phyloP scores from a whole-genome alignment of 2,888 invertebrate species.

The Corbicula japonica region DNA sequence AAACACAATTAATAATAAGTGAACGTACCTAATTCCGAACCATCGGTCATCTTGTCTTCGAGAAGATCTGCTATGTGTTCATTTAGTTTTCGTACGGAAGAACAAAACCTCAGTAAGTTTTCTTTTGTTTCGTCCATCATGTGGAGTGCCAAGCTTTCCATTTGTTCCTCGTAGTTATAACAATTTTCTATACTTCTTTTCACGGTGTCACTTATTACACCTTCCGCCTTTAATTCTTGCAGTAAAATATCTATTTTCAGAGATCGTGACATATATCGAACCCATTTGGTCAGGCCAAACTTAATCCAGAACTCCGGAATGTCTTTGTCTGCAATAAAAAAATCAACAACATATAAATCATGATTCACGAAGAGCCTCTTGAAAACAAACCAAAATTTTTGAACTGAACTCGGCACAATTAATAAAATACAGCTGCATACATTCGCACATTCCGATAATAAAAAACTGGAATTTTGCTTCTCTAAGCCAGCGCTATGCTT shows the following conservation, averaged over 20 bases:
- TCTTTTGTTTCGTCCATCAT: conserved; percentile 15
- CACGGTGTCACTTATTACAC: conserved; percentile 10
- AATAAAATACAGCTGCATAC: not conserved
- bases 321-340: not conserved
- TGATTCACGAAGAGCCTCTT: not conserved
- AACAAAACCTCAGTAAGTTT: conserved; percentile 18
- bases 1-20: too few species aligned
- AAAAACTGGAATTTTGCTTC: not conserved
- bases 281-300: conserved; percentile 22
- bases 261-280: conserved; percentile 19
- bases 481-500: too few species aligned
- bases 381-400: not conserved
- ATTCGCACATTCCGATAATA: not conserved
- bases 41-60: conserved; percentile 20
- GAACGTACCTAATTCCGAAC: conserved; percentile 21
- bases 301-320: conserved; percentile 11
- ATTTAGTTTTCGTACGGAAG: conserved; percentile 18
- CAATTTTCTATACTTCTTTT: conserved; percentile 3
- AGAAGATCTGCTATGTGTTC: conserved; percentile 24
- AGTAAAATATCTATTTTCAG: conserved; percentile 25
- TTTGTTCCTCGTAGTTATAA: conserved; percentile 30
- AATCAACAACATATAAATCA: not conserved
- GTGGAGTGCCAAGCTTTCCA: conserved; percentile 16
- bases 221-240: conserved; percentile 13
- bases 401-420: not conserved